phyloP scores from a whole-genome alignment of 2,113 vertebrate genomes.

The Podarcis cretensis region DNA sequence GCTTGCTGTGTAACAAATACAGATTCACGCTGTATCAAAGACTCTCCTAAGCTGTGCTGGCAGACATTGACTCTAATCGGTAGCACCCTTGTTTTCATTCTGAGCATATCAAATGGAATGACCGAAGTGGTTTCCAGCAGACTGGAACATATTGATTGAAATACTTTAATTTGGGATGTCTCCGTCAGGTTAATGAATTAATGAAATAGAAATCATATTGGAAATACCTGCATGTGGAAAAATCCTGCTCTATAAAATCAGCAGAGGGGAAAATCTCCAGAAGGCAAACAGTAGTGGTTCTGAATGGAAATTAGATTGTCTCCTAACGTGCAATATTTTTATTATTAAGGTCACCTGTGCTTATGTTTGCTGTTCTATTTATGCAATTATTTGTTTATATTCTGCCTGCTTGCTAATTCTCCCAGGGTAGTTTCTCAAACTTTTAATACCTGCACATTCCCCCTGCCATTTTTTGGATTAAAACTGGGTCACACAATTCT shows the following conservation, averaged over 20 bases:
- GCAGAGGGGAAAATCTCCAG: conserved; percentile 39
- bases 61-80: conserved; percentile 9
- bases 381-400: conserved; percentile 19
- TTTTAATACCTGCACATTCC: background rate
- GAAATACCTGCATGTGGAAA: conserved; percentile 46
- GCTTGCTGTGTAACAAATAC: conserved; percentile 25
- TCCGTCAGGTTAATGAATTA: conserved; percentile 60
- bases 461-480: background rate
- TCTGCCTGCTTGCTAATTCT: background rate
- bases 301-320: conserved; percentile 43
- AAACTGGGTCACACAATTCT: background rate
- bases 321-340: background rate
- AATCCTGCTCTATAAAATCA: conserved; percentile 38
- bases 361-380: conserved; percentile 23
- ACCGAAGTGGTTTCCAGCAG: conserved; percentile 45
- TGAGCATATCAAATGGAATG: conserved; percentile 34
- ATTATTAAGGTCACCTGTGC: background rate
- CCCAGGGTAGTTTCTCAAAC: background rate
- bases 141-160: conserved; percentile 53
- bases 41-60: background rate
- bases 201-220: conserved; percentile 50
- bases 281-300: conserved; percentile 41
- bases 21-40: background rate
- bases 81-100: conserved; percentile 36
- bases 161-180: conserved; percentile 49